Evolutionary conservation across 2,113 vertebrate species (phyloP).

Genomic region (Turnix velox): DNA sequence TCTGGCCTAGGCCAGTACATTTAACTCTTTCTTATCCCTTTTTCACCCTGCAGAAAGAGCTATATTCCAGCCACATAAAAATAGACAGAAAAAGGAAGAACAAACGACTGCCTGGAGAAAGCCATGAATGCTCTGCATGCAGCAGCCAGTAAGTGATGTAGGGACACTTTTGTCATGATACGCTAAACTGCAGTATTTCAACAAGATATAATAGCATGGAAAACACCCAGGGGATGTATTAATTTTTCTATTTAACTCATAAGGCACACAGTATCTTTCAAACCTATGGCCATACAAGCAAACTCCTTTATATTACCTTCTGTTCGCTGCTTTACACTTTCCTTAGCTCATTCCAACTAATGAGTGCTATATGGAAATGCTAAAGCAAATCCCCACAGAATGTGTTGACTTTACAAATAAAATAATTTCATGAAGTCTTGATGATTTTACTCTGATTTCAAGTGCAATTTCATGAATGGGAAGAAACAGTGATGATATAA

Average conservation of each 20-base stretch:
- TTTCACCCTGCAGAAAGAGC: not conserved
- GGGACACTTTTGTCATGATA: not conserved
- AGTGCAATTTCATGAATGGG: not conserved
- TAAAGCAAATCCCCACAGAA: not conserved
- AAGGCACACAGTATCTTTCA: not conserved
- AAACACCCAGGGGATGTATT: not conserved
- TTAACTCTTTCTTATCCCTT: not conserved
- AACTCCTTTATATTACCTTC: not conserved
- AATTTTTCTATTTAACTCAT: not conserved
- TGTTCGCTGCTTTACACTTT: not conserved
- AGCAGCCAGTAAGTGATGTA: not conserved
- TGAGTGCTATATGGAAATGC: not conserved
- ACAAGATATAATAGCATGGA: not conserved
- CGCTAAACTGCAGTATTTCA: not conserved
- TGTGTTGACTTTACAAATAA: not conserved
- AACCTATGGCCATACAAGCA: not conserved
- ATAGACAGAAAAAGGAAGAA: not conserved
- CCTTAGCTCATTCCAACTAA: not conserved
- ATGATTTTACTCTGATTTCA: not conserved
- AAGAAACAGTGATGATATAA: not conserved
- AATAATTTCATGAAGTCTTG: not conserved
- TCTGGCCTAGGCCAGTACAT: not conserved
- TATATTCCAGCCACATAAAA: not conserved
- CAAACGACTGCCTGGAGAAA: not conserved
- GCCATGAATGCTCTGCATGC: not conserved